Percentiles rank a stretch among this genome's conserved stretches.
Conservation (phyloP, 2,888 invertebrate genomes). For the Lacanobia wlatinum region DNA sequence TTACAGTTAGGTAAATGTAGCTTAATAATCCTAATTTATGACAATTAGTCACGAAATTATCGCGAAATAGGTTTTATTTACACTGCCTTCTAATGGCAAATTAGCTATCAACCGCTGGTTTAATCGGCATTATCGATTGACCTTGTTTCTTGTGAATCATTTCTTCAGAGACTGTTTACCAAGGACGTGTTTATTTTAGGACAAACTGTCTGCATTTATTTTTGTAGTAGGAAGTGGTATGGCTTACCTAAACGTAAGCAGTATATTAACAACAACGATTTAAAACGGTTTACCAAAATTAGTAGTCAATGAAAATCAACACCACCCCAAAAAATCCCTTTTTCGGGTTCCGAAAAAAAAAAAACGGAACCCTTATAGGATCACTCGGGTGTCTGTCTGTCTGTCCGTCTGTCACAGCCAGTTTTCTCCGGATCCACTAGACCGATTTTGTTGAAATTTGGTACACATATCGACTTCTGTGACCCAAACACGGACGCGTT, state of each 20-base stretch:
- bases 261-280: background rate
- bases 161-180: background rate
- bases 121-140: conserved; percentile 3
- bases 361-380: no score
- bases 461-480: no score
- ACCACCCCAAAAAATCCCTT: no score
- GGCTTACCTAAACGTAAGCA: background rate
- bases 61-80: background rate
- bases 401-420: no score
- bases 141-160: conserved; percentile 4
- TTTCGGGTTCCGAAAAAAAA: no score
- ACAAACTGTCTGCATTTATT: background rate
- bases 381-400: no score
- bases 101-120: background rate
- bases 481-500: no score
- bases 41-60: conserved; percentile 15
- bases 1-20: background rate
- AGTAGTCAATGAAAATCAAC: no score
- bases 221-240: background rate
- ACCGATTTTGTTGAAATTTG: no score
- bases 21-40: background rate
- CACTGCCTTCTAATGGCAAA: background rate
- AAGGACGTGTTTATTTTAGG: background rate
- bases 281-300: no score
- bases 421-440: no score